Percentiles rank a stretch among this genome's conserved stretches.
phyloP scores from a whole-genome alignment of 2,888 invertebrate species.

The Eupithecia tripunctaria region DNA sequence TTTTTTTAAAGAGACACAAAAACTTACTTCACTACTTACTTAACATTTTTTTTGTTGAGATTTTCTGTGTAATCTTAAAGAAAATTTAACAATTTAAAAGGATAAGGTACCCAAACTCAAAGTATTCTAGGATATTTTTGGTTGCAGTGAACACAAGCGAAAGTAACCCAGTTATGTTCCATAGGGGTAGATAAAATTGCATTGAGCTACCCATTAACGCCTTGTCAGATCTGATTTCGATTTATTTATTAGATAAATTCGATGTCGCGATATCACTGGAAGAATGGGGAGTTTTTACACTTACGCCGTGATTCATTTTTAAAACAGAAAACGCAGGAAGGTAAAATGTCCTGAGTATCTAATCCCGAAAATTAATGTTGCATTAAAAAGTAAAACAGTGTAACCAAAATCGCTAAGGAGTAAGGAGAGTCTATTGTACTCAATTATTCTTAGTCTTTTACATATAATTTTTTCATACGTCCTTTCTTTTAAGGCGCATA shows the following conservation, averaged over 20 bases:
- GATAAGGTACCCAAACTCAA: not conserved
- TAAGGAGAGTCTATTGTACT: not conserved
- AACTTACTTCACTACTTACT: too few relatives aligned
- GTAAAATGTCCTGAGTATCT: not conserved
- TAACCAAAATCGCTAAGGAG: not conserved
- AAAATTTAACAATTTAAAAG: not conserved
- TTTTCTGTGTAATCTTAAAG: not conserved
- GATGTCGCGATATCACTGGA: conserved; percentile 47
- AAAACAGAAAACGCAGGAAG: not conserved
- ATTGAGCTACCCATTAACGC: conserved; percentile 83
- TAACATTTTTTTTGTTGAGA: not conserved
- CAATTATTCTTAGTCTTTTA: not conserved
- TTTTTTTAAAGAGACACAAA: too few relatives aligned
- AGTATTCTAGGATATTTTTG: conserved; percentile 12
- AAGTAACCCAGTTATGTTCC: conserved; percentile 73
- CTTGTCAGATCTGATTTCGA: conserved; percentile 83
- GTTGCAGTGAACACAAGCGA: conserved; percentile 37
- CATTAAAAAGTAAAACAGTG: too few relatives aligned
- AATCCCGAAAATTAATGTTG: not conserved
- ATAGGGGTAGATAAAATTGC: conserved; percentile 82
- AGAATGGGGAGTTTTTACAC: conserved; percentile 15
- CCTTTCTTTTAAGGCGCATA: too few relatives aligned
- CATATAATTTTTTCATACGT: too few relatives aligned
- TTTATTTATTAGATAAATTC: conserved; percentile 80
- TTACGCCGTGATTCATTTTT: conserved; percentile 45